Conservation (phyloP, 1,140 invertebrate genomes). For the Drosophila navojoa region DNA sequence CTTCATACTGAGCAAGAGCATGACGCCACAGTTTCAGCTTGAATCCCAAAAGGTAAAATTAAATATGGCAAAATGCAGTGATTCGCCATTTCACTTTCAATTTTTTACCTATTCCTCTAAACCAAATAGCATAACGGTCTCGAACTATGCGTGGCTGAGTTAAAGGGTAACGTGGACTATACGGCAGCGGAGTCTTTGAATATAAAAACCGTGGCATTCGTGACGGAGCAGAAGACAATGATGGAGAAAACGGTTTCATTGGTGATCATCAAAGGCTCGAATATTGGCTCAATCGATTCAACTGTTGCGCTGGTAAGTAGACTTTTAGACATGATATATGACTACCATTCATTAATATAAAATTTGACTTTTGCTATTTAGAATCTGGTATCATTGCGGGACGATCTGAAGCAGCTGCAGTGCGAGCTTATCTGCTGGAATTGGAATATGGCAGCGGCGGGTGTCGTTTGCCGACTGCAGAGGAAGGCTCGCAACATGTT, state of each 20-base stretch:
- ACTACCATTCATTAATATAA: background rate
- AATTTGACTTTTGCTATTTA: slow-evolving; percentile 17
- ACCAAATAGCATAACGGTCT: slow-evolving; percentile 46
- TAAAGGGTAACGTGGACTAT: slow-evolving; percentile 73
- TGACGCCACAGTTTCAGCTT: slow-evolving; percentile 88
- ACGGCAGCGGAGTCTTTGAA: slow-evolving; percentile 79
- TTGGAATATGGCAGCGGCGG: slow-evolving; percentile 73
- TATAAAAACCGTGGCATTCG: slow-evolving; percentile 59
- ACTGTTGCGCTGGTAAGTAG: slow-evolving; percentile 86
- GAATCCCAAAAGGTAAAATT: slow-evolving; percentile 85
- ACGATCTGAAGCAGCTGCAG: slow-evolving; percentile 64
- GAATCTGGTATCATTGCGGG: slow-evolving; percentile 70
- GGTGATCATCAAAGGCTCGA: slow-evolving; percentile 87
- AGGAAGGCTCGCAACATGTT: slow-evolving; percentile 66
- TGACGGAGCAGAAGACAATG: slow-evolving; percentile 27
- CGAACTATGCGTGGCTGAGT: slow-evolving; percentile 49
- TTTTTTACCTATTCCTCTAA: background rate
- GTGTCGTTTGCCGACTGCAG: slow-evolving; percentile 75
- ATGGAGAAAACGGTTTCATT: slow-evolving; percentile 29
- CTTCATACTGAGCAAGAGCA: slow-evolving; percentile 91
- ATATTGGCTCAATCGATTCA: slow-evolving; percentile 86
- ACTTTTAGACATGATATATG: too few relatives aligned
- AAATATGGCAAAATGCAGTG: background rate
- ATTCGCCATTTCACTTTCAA: background rate
- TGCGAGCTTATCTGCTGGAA: slow-evolving; percentile 81